Evolutionary conservation across 2,888 invertebrate species (phyloP).

Genomic region (Tiliacea citrago): DNA sequence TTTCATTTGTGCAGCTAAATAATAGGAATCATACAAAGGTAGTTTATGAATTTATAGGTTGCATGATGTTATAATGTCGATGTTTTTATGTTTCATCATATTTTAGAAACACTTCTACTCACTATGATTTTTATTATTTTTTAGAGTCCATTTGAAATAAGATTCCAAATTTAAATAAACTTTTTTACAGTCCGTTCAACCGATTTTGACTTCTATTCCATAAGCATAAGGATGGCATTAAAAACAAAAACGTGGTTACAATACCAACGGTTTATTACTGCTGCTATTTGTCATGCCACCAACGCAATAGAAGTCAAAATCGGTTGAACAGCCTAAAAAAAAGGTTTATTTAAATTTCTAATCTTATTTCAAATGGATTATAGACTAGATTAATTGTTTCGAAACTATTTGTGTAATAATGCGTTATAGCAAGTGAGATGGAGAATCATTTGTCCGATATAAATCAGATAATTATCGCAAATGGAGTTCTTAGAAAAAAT

Average conservation of each 20-base stretch:
- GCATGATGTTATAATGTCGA: slow-evolving; percentile 72
- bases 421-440: not conserved
- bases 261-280: too few species aligned
- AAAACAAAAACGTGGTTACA: too few species aligned
- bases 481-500: not conserved
- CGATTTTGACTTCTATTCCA: too few species aligned
- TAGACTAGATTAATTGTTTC: slow-evolving; percentile 39
- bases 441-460: not conserved
- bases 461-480: not conserved
- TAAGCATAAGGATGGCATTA: too few species aligned
- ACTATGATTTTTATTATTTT: slow-evolving; percentile 53
- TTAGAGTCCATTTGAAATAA: not conserved
- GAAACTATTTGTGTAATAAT: slow-evolving; percentile 17
- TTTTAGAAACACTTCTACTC: slow-evolving; percentile 58
- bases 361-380: too few species aligned
- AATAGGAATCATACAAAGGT: slow-evolving; percentile 91
- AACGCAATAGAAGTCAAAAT: too few species aligned
- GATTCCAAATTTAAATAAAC: too few species aligned
- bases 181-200: too few species aligned
- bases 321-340: too few species aligned
- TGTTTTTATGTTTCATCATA: slow-evolving; percentile 51
- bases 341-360: too few species aligned
- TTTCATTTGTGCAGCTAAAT: slow-evolving; percentile 91
- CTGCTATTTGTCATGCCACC: too few species aligned
- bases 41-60: slow-evolving; percentile 78